Percentiles rank a stretch among this genome's conserved stretches.
These are phyloP conservation scores for Argyresthia goedartella DNA, from an alignment of 2,888 invertebrate species.

Conservation along the genomic window DNA sequence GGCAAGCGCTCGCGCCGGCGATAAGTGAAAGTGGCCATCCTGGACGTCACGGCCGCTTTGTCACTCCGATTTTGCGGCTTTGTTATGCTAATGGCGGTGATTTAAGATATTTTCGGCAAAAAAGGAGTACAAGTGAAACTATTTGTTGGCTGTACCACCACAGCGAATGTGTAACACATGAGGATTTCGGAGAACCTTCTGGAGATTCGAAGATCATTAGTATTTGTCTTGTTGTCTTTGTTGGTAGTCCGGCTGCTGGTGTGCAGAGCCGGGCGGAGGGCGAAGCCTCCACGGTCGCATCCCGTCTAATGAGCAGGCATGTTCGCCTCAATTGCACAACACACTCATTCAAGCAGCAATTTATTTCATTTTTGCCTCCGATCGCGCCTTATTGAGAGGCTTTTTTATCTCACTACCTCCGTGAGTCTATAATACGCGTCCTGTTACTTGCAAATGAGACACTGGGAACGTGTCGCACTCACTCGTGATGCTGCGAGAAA, in stretches of 20 bases:
- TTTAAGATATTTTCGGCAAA: constrained; percentile 57
- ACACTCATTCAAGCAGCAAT: constrained; percentile 38
- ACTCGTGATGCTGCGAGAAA: constrained; percentile 54
- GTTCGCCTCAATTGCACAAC: constrained; percentile 65
- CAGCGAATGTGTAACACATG: constrained; percentile 35
- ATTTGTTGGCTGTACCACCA: constrained; percentile 28
- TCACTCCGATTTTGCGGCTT: constrained; percentile 53
- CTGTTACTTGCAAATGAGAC: constrained; percentile 70
- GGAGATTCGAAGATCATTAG: not conserved
- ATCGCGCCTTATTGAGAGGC: constrained; percentile 68
- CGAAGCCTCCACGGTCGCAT: constrained; percentile 14
- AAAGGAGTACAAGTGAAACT: constrained; percentile 34
- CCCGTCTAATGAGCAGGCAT: constrained; percentile 66
- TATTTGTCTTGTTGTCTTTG: not conserved
- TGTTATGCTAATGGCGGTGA: constrained; percentile 61
- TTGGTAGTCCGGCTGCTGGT: constrained; percentile 2
- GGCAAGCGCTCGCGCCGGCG: constrained; percentile 13
- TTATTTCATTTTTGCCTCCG: constrained; percentile 71
- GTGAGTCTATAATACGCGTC: constrained; percentile 66
- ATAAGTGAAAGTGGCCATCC: constrained; percentile 59
- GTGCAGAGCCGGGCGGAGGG: too few species aligned
- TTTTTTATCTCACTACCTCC: constrained; percentile 67
- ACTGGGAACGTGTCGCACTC: constrained; percentile 50
- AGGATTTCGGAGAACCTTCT: constrained; percentile 40
- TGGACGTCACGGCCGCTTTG: constrained; percentile 35